Evolutionary conservation across 2,797 vertebrate genomes (phyloP), one percentile per base, ranked within the genome.

Genomic region (Chloroceryle inda): DNA sequence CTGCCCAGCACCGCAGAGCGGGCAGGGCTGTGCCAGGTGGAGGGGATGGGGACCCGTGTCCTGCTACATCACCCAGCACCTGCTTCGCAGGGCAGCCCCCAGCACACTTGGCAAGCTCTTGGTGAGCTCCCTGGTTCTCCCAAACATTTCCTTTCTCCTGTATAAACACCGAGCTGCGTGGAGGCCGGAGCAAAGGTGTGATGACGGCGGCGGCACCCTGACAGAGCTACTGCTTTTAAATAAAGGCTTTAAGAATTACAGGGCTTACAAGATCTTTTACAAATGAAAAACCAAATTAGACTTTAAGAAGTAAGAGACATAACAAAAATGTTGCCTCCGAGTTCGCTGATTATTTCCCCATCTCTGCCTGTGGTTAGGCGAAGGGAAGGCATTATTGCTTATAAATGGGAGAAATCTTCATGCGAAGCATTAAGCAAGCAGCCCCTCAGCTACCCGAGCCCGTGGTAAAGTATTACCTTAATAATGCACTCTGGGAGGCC

Each of bases 391-490:
- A 92, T 96, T 92, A 94, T 89, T 94, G 94, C 91, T 91, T 91
- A 58, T 78, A 68, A 92, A 90, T 67, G 71, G 82, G 95, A 82
- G 85, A 53, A 47, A 71, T 56, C 87, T 80, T 85, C 77, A 33
- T 22, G 68, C 63, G 11, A 13, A 3, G 45, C 86, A 56, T 86
- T 78, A 85, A 74, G 93, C 62, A 49, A 86, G 94, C 91, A 87
- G 94, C 89, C 97, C 92, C 93, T 88, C 92, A 88, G 97, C 95
- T 86, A 58, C 93, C 67, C 4, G 31, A 82, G 91, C 44, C 85
- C 93, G 15, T 33, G 63, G 94, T 94, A 92, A 97, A 96, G 96
- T 77, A 95, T 95, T 95, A 80, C 97, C 95, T 96, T 96, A 95
- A 96, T 92, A 97, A 97, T 80, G 33, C 49, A 33, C 97, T 87